These are phyloP conservation scores for Donacobius atricapilla DNA, from an alignment of 2,113 vertebrate species.

Conservation along the genomic window DNA sequence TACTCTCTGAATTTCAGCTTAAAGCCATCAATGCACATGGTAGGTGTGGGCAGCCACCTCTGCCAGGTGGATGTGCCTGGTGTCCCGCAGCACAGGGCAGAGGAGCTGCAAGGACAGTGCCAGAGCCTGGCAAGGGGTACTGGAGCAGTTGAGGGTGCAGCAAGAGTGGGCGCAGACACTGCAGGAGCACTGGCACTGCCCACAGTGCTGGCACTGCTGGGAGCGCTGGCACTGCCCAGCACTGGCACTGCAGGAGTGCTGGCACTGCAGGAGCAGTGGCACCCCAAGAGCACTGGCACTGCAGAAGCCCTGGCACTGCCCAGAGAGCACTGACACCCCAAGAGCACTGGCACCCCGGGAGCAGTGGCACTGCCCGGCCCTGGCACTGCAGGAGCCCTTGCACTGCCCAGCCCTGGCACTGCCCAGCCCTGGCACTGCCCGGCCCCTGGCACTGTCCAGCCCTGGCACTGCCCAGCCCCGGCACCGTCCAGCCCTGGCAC, in stretches of 20 bases:
- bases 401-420: not conserved
- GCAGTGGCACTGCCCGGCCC: not conserved
- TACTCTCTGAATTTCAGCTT: not conserved
- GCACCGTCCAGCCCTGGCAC: not conserved
- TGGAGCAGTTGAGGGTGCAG: fast-evolving
- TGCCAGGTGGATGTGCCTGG: not conserved
- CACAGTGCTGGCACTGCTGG: not conserved
- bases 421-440: not conserved
- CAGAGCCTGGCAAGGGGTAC: not conserved
- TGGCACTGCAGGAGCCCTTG: not conserved
- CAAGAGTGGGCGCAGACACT: not conserved
- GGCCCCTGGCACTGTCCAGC: fast-evolving
- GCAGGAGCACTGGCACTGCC: not conserved
- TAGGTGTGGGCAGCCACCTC: not conserved
- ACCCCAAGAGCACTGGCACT: not conserved
- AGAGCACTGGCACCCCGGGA: not conserved
- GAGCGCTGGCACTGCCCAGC: not conserved
- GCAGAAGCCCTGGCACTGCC: fast-evolving
- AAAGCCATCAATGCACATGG: not conserved
- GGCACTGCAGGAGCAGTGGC: not conserved
- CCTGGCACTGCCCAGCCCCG: not conserved
- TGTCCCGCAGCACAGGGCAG: not conserved
- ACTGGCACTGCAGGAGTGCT: not conserved
- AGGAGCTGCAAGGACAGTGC: not conserved
- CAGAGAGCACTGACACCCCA: fast-evolving